phyloP scores from a whole-genome alignment of 2,113 vertebrate genomes.

The Siphamia tubifer region DNA sequence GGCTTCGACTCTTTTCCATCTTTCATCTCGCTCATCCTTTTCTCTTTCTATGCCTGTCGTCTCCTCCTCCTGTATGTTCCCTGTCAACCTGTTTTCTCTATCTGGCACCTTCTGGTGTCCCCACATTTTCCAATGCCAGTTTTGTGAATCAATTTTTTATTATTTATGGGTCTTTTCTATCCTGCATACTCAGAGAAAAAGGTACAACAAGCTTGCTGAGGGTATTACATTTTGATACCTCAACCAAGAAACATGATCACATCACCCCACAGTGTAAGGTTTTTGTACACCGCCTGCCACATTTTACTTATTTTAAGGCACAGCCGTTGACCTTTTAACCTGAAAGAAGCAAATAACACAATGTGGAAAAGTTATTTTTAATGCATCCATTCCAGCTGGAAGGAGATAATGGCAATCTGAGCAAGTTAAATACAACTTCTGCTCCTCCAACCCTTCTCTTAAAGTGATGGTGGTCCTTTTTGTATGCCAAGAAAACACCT shows the following conservation, averaged over 20 bases:
- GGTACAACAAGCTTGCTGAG: background rate
- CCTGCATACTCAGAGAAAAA: background rate
- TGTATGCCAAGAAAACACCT: constrained; percentile 15
- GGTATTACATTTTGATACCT: constrained; percentile 28
- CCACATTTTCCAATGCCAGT: background rate
- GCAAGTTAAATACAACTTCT: background rate
- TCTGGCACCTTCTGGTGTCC: constrained; percentile 1
- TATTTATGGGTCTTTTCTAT: background rate
- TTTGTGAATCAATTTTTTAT: constrained; percentile 7
- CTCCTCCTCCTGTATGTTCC: constrained; percentile 16
- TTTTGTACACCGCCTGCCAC: background rate
- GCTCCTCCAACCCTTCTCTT: background rate
- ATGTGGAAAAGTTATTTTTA: background rate
- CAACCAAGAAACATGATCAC: constrained; percentile 32
- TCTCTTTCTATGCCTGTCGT: constrained; percentile 12
- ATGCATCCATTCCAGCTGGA: background rate
- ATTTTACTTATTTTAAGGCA: background rate
- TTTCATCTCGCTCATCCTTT: constrained; percentile 50
- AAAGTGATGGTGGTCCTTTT: background rate
- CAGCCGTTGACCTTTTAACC: background rate
- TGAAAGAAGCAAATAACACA: background rate
- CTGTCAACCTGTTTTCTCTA: background rate
- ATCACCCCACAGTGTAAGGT: background rate
- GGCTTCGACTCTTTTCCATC: constrained; percentile 47
- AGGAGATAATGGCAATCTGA: background rate